A percentile compares a stretch with the other conserved stretches of the same genome.
phyloP scores from a whole-genome alignment of 2,113 vertebrate genomes.

The Carassius auratus region DNA sequence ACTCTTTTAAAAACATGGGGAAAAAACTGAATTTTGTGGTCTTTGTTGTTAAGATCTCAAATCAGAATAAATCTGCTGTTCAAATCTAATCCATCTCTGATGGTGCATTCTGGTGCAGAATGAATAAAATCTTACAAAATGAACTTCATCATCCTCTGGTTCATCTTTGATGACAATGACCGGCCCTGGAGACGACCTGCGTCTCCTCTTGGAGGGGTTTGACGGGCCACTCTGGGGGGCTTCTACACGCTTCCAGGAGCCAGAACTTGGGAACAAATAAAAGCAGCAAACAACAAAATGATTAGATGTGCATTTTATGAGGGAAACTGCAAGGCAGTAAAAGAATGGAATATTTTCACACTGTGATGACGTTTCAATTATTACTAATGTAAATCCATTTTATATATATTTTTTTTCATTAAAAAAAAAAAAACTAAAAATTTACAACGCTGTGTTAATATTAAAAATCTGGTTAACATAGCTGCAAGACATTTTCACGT shows the following conservation, averaged over 20 bases:
- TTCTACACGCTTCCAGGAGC: slow-evolving; percentile 70
- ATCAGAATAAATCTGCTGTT: background rate
- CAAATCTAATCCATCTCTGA: background rate
- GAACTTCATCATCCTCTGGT: slow-evolving; percentile 78
- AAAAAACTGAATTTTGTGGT: too few species aligned
- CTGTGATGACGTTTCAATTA: background rate
- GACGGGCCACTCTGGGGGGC: slow-evolving; percentile 50
- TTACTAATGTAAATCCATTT: background rate
- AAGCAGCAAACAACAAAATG: background rate
- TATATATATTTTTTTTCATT: background rate
- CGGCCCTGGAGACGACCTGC: slow-evolving; percentile 72
- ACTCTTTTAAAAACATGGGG: too few species aligned
- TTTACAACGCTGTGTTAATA: too few species aligned
- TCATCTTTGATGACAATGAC: slow-evolving; percentile 80
- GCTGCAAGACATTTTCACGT: background rate
- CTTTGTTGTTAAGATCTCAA: background rate
- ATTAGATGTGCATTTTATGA: background rate
- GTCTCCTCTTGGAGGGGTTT: slow-evolving; percentile 68
- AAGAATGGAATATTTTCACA: background rate
- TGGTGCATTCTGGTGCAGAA: background rate
- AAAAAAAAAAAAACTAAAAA: too few species aligned
- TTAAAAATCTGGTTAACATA: too few species aligned
- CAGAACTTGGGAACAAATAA: slow-evolving; percentile 51
- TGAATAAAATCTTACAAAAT: slow-evolving; percentile 68
- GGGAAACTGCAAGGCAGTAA: background rate